Evolutionary conservation across 2,113 vertebrate genomes (phyloP), one percentile per base, ranked within the genome.

Genomic region (Polypterus bichir): DNA sequence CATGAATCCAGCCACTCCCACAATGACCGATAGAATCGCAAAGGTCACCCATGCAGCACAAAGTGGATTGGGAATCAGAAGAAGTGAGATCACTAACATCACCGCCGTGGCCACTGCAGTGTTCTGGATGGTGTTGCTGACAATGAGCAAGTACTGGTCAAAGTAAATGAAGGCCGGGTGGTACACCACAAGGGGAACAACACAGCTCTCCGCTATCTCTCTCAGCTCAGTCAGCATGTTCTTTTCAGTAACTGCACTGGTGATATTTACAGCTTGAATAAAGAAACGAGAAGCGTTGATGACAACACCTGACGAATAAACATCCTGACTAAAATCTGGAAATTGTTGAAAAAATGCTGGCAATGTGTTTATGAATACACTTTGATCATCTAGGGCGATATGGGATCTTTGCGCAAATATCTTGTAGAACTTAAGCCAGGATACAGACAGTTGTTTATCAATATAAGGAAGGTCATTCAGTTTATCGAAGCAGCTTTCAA

Each of bases 1-100:
- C 68, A 79, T 81, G 61, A 76, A 81, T 59, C 66, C 71, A 3
- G 68, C 58, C 47, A 77, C 66, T 4, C 84, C 85, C n/a, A 69
- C 62, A 61, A 84, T 78, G 59, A 76, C 59, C 65, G 81, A 78
- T 9, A 47, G 49, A 61, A 80, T 79, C 45, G 79, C 68, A 63
- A 77, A 77, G 62, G 73, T 76, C 6, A 77, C 60, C 73, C 72
- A 81, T 11, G 76, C 59, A 46, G 57, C 75, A n/a, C 70, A 73
- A 3, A 77, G 45, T 0, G 66, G 74, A 44, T 66, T 68, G 54
- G 67, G 84, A 64, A 83, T 82, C 59, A 79, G 4, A 7, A 81
- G 6, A 8, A 76, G 59, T n/a, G 71, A 71, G 63, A 73, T 58
- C 45, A 78, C 0, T 4, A 67, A 7, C 71, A 74, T 70, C 10